A percentile compares a stretch with the other conserved stretches of the same genome.
Conservation (phyloP, 2,797 vertebrate species). For the Gobio occitaniae region DNA sequence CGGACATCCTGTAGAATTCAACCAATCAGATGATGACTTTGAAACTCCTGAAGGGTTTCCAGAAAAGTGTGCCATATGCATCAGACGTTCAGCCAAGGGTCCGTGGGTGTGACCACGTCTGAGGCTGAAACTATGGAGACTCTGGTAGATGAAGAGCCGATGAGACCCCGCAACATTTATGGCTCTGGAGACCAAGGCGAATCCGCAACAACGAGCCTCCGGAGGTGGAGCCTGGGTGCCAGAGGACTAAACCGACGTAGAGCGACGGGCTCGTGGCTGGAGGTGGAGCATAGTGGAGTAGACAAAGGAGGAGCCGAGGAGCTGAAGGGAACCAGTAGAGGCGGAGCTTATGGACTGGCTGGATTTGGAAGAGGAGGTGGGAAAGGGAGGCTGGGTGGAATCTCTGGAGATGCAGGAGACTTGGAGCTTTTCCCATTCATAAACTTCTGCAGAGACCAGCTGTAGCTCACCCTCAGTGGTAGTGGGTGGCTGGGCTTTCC, state of each 20-base stretch:
- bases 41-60: too few species aligned
- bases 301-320: neutral
- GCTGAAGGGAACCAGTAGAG: neutral
- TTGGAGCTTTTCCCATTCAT: neutral
- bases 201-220: too few species aligned
- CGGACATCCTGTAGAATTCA: too few species aligned
- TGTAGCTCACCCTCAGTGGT: neutral
- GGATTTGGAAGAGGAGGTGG: neutral
- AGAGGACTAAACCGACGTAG: neutral
- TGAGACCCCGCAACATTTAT: too few species aligned
- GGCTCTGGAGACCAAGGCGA: too few species aligned
- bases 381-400: neutral
- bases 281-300: neutral
- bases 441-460: neutral
- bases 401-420: neutral
- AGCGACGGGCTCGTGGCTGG: neutral
- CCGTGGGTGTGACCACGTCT: too few species aligned
- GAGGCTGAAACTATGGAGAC: too few species aligned
- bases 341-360: neutral
- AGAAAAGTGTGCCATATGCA: too few species aligned
- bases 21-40: too few species aligned
- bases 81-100: too few species aligned
- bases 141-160: too few species aligned
- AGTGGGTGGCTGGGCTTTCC: neutral
- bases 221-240: neutral